Percentiles rank a stretch among this genome's conserved stretches.
phyloP scores from a whole-genome alignment of 92 coral and sea anemone species.

The Palythoa grandis region DNA sequence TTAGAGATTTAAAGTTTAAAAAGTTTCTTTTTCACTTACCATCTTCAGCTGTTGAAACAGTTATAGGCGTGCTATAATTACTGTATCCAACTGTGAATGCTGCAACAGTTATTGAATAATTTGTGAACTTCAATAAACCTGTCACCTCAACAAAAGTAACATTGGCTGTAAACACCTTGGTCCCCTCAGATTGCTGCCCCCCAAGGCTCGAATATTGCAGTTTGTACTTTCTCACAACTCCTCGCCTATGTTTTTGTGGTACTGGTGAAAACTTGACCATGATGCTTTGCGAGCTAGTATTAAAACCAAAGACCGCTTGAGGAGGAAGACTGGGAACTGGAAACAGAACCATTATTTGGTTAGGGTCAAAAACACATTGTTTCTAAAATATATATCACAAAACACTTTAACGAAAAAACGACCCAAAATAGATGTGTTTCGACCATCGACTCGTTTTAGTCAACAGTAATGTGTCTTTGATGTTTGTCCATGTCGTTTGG shows the following conservation, averaged over 20 bases:
- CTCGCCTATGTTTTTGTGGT: conserved; percentile 17
- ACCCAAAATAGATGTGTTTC: not conserved
- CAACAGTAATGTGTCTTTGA: no score
- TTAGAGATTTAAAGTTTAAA: no score
- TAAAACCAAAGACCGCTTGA: conserved; percentile 12
- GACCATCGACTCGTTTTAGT: not conserved
- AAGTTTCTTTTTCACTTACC: not conserved
- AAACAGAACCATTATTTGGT: not conserved
- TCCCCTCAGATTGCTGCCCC: not conserved
- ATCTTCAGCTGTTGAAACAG: conserved; percentile 34
- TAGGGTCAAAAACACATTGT: not conserved
- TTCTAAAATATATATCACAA: not conserved
- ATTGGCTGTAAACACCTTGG: not conserved
- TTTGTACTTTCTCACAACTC: not conserved
- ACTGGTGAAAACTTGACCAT: conserved; percentile 14
- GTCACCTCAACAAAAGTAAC: not conserved
- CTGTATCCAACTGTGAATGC: conserved; percentile 23
- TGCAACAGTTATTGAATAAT: conserved; percentile 9
- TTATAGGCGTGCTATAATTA: not conserved
- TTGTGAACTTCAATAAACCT: conserved; percentile 22
- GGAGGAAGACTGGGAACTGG: conserved; percentile 29
- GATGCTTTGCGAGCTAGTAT: conserved; percentile 44
- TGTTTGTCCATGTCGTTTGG: no score
- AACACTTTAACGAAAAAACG: not conserved
- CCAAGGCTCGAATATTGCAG: not conserved